Conservation (phyloP, 2,797 vertebrate species). For the Peromyscus eremicus region DNA sequence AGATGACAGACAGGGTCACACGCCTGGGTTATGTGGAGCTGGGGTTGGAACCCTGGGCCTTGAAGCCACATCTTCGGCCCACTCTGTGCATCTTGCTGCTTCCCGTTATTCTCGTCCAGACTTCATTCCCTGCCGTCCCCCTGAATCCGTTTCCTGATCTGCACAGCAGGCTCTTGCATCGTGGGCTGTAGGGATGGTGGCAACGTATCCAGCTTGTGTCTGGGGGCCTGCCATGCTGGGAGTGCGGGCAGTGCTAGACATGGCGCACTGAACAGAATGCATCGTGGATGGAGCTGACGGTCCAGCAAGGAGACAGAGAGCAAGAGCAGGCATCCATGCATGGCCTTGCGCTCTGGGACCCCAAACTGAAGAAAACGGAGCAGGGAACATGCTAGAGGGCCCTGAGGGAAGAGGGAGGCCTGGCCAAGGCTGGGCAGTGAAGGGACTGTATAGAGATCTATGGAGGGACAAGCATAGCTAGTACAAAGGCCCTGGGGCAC, state of each 20-base stretch:
- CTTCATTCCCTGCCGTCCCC: too few relatives aligned
- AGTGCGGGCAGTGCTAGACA: not conserved
- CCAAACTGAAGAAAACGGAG: not conserved
- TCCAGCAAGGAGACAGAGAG: not conserved
- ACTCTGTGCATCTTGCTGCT: not conserved
- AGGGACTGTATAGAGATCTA: not conserved
- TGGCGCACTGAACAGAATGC: not conserved
- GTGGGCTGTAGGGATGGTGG: not conserved
- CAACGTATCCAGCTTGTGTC: rapidly evolving
- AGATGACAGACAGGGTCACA: not conserved
- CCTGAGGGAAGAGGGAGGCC: too few relatives aligned
- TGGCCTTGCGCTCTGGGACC: not conserved
- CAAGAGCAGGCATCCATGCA: rapidly evolving
- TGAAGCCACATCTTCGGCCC: not conserved
- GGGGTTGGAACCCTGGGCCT: not conserved
- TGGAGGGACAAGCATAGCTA: not conserved
- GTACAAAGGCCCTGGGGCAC: not conserved
- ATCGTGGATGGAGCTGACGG: not conserved
- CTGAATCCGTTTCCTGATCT: not conserved
- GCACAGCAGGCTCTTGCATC: not conserved
- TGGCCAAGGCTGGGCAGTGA: rapidly evolving
- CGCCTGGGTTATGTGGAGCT: not conserved
- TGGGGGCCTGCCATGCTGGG: rapidly evolving
- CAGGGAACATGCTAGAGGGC: not conserved
- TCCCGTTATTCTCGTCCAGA: too few relatives aligned